A percentile compares a stretch with the other conserved stretches of the same genome.
Evolutionary conservation across 2,797 vertebrate genomes (phyloP).

Genomic region (Avahi laniger): DNA sequence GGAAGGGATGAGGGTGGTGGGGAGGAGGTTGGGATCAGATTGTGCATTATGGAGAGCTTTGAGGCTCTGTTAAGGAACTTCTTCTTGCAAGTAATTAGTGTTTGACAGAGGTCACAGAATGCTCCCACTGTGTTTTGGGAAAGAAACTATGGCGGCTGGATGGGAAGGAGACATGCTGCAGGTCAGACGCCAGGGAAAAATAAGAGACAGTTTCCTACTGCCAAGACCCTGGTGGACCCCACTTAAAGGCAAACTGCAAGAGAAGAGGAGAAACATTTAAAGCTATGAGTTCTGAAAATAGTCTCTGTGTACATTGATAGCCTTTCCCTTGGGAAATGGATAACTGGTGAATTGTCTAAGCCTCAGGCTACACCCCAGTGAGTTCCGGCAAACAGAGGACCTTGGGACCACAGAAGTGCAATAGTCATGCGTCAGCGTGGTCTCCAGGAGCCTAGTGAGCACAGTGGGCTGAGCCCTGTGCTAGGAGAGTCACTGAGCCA

Average conservation of each 20-base stretch:
- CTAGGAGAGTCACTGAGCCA: neutral
- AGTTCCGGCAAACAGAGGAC: neutral
- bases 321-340: neutral
- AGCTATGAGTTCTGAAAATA: neutral
- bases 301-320: neutral
- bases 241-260: neutral
- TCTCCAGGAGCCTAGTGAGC: neutral
- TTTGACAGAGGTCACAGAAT: neutral
- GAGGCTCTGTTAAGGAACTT: neutral
- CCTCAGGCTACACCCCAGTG: neutral
- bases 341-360: neutral
- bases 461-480: rapidly evolving
- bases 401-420: neutral
- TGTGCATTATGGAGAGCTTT: neutral
- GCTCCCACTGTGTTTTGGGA: neutral
- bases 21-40: neutral
- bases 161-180: no score
- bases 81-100: neutral
- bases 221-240: neutral
- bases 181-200: neutral
- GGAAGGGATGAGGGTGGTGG: neutral
- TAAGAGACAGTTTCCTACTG: neutral
- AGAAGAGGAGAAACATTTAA: neutral
- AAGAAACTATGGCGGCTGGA: neutral
- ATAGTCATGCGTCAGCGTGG: neutral